A percentile compares a stretch with the other conserved stretches of the same genome.
phyloP scores from a whole-genome alignment of 2,797 vertebrate species.

The Channa striata region DNA sequence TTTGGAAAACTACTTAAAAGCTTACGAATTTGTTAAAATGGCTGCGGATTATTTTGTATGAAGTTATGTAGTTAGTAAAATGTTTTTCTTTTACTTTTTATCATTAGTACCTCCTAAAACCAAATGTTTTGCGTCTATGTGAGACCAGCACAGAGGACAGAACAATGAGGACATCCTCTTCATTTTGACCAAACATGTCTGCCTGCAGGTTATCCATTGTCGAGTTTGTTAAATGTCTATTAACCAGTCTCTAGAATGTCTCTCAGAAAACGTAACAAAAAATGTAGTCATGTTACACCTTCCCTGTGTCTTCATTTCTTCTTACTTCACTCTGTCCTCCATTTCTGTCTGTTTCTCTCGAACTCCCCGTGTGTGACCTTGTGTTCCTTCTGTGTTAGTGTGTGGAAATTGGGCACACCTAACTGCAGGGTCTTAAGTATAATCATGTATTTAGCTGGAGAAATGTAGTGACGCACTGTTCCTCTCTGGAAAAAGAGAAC shows the following conservation, averaged over 20 bases:
- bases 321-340: conserved; percentile 54
- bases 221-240: conserved; percentile 56
- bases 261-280: conserved; percentile 59
- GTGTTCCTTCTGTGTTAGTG: conserved; percentile 76
- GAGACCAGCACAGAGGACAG: conserved; percentile 54
- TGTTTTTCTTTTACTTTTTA: conserved; percentile 10
- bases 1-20: background rate
- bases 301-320: conserved; percentile 59
- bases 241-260: conserved; percentile 57
- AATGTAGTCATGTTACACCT: conserved; percentile 49
- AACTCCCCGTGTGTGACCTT: conserved; percentile 76
- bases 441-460: conserved; percentile 86
- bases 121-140: conserved; percentile 41
- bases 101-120: conserved; percentile 8
- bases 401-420: conserved; percentile 87
- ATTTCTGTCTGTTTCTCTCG: conserved; percentile 56
- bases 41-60: background rate
- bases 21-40: background rate
- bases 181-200: conserved; percentile 29
- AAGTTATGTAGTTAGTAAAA: background rate
- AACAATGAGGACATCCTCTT: conserved; percentile 24
- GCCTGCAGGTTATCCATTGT: conserved; percentile 55
- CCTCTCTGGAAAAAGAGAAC: conserved; percentile 82
- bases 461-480: conserved; percentile 81
- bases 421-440: conserved; percentile 86